These are phyloP conservation scores for Electrophaes corylata DNA, from an alignment of 2,888 invertebrate genomes.

Conservation along the genomic window DNA sequence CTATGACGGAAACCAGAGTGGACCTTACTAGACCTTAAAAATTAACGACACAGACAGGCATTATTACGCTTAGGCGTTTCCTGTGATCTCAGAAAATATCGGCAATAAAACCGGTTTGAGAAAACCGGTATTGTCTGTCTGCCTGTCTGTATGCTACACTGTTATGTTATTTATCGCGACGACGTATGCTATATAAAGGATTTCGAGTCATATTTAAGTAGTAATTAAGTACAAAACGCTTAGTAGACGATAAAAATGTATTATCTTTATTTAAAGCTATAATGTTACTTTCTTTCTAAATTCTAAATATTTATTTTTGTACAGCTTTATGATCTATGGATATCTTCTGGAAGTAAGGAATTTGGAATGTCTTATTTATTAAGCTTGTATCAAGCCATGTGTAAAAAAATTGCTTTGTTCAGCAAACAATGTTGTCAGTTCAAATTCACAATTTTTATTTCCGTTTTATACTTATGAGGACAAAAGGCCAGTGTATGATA, in stretches of 20 bases:
- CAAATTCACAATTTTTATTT: too few species aligned
- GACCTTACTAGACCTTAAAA: conserved; percentile 45
- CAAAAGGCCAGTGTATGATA: background rate
- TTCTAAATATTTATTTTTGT: background rate
- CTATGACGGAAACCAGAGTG: conserved; percentile 45
- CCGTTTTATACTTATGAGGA: background rate
- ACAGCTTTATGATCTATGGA: background rate
- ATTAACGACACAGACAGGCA: background rate
- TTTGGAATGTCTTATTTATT: background rate
- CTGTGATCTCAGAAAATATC: background rate
- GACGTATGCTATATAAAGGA: conserved; percentile 60
- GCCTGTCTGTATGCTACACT: background rate
- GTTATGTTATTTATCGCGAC: conserved; percentile 35
- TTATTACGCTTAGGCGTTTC: background rate
- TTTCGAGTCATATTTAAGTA: conserved; percentile 49
- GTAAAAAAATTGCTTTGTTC: too few species aligned
- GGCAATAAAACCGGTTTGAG: background rate
- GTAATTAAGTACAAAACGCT: conserved; percentile 47
- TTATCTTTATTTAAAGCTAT: background rate
- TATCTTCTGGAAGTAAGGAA: background rate
- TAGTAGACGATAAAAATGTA: conserved; percentile 23
- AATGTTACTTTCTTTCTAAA: background rate
- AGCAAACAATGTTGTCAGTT: too few species aligned
- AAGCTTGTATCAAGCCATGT: too few species aligned
- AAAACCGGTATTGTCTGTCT: background rate